Base-by-base conservation (phyloP, 2,797 vertebrate genomes). In the Trachops cirrhosus region DNA sequence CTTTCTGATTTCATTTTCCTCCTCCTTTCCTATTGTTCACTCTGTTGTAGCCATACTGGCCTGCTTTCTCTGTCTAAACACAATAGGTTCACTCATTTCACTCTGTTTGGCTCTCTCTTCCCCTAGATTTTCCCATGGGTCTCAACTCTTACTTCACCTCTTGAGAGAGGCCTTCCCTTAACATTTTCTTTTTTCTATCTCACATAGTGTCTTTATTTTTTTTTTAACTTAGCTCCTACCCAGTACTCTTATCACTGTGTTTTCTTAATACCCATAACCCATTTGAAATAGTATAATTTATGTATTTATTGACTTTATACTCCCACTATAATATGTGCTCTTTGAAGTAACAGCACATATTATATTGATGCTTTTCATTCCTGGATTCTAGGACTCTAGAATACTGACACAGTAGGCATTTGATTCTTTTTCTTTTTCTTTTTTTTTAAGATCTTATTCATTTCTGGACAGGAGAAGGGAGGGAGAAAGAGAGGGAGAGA, bases 241-340 rank as follows among this genome's bases (percentile, higher is more conserved):
- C 6, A 71, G 0, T 85, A 41, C 8, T 92, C 68, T 82, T 88
- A 74, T 39, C 41, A 80, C 22, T 52, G 6, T 75, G 32, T 44
- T 86, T 86, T n/a, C 64, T 91, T 89, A 52, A 87, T 54, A 52
- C 5, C 18, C 14, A 84, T 94, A 80, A 57, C 59, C 1, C 44
- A 14, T 91, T 97, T 80, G 48, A 97, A 96, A 80, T 92, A 9
- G 48, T 67, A 32, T 88, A 44, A 77, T 86, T 87, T 93, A 48
- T 80, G 6, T 89, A 77, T 90, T 78, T 86, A 74, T 34, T 93
- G 39, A 84, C 52, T 86, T 89, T 95, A 78, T 34, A 11, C 64
- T 93, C 44, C 46, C 54, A 84, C 19, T 91, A 1, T 92, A 88
- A 73, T 91, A 2, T 91, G 78, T 77, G 44, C 32, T 89, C 50